Evolutionary conservation across 2,888 invertebrate species (phyloP).

Genomic region (Philonicus albiceps): DNA sequence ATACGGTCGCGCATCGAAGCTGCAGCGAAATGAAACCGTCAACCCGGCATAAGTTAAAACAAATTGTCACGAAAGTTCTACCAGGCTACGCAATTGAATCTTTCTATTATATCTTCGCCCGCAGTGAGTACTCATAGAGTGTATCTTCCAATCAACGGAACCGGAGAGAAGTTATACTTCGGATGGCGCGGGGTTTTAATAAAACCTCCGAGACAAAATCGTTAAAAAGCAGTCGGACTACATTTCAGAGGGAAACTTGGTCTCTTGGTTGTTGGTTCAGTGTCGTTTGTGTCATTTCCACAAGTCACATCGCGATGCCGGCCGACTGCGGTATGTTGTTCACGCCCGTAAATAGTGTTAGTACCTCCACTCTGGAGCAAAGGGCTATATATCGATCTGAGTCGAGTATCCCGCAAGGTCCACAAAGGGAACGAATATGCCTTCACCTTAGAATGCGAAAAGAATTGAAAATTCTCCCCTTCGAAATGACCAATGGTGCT

Average conservation of each 20-base stretch:
- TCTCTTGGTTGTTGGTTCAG: slow-evolving; percentile 42
- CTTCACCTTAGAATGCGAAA: slow-evolving; percentile 34
- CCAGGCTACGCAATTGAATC: slow-evolving; percentile 34
- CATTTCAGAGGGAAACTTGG: slow-evolving; percentile 41
- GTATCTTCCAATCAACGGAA: slow-evolving; percentile 18
- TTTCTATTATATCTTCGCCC: slow-evolving; percentile 7
- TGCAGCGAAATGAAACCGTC: not conserved
- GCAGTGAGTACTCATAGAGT: slow-evolving; percentile 6
- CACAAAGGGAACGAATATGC: not conserved
- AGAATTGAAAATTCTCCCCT: slow-evolving; percentile 33
- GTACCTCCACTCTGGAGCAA: not conserved
- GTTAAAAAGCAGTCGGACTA: slow-evolving; percentile 43
- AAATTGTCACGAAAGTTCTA: slow-evolving; percentile 45
- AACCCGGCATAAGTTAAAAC: slow-evolving; percentile 36
- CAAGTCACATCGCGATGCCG: slow-evolving; percentile 22
- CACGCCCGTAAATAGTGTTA: slow-evolving; percentile 41
- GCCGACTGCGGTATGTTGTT: slow-evolving; percentile 35
- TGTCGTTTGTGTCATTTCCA: slow-evolving; percentile 44
- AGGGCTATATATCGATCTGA: slow-evolving; percentile 17
- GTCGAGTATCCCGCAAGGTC: not conserved
- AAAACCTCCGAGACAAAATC: slow-evolving; percentile 45
- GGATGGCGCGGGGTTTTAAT: not conserved
- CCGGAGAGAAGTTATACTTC: slow-evolving; percentile 30
- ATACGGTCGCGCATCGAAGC: not conserved
- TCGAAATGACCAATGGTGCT: slow-evolving; percentile 8